phyloP scores from a whole-genome alignment of 2,888 invertebrate genomes.

The Bellardia pandia region DNA sequence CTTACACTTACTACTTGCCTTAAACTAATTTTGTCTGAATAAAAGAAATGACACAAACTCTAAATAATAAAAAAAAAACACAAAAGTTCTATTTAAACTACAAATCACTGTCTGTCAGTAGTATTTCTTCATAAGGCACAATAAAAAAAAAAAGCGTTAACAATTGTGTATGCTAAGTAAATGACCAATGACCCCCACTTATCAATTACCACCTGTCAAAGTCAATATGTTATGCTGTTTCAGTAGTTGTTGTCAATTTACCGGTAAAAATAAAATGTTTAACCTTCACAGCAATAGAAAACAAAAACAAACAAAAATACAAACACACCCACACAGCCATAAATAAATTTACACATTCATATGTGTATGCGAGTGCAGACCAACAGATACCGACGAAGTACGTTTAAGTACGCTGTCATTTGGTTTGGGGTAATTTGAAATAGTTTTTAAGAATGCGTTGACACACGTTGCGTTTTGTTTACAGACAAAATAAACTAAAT shows the following conservation, averaged over 20 bases:
- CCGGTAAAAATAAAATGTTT: slow-evolving; percentile 61
- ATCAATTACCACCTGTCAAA: slow-evolving; percentile 77
- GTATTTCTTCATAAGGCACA: slow-evolving; percentile 11
- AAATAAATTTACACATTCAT: background rate
- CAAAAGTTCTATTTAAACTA: background rate
- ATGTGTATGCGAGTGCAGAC: background rate
- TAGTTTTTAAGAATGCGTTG: slow-evolving; percentile 47
- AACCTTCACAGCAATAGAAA: slow-evolving; percentile 38
- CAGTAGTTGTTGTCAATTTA: slow-evolving; percentile 61
- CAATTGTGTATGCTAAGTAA: slow-evolving; percentile 43
- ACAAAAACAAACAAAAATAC: slow-evolving; percentile 16
- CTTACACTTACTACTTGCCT: background rate
- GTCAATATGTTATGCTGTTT: slow-evolving; percentile 38
- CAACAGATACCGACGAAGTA: background rate
- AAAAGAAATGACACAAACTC: background rate
- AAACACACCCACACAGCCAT: background rate
- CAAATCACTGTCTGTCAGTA: slow-evolving; percentile 22
- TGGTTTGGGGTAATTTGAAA: slow-evolving; percentile 29
- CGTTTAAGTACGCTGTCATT: background rate
- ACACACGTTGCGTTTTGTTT: slow-evolving; percentile 48
- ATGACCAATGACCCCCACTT: slow-evolving; percentile 73
- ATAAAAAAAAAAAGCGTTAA: background rate
- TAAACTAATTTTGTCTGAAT: background rate
- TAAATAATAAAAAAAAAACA: background rate
- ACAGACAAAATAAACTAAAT: slow-evolving; percentile 44